A percentile compares a stretch with the other conserved stretches of the same genome.
phyloP scores from a whole-genome alignment of 2,888 invertebrate genomes.

The Tiphia femorata region DNA sequence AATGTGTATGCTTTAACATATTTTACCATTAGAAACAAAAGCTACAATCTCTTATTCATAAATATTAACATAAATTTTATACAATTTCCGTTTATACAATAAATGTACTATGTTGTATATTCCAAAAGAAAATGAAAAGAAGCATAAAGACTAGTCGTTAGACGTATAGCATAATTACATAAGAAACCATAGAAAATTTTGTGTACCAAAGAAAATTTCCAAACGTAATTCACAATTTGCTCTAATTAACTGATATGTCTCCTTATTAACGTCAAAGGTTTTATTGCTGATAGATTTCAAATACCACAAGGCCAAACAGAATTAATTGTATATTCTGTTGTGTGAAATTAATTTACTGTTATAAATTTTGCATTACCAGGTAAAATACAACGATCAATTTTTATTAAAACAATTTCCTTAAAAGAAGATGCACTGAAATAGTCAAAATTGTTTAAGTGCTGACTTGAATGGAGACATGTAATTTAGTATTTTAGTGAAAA shows the following conservation, averaged over 20 bases:
- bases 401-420: background rate
- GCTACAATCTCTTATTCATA: background rate
- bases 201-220: background rate
- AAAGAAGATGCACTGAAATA: too few relatives aligned
- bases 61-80: background rate
- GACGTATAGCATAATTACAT: background rate
- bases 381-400: background rate
- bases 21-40: background rate
- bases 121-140: background rate
- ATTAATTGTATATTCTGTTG: too few relatives aligned
- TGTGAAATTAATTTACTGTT: background rate
- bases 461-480: too few relatives aligned
- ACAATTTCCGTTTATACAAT: too few relatives aligned
- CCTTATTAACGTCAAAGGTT: too few relatives aligned
- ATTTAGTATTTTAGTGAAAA: background rate
- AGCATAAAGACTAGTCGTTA: background rate
- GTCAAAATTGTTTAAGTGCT: too few relatives aligned
- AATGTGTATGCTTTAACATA: background rate
- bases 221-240: background rate
- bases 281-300: too few relatives aligned
- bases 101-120: too few relatives aligned
- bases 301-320: too few relatives aligned
- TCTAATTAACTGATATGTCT: too few relatives aligned
- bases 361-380: background rate
- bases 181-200: background rate